A percentile compares a stretch with the other conserved stretches of the same genome.
Evolutionary conservation across 2,113 vertebrate genomes (phyloP).

Genomic region (Hippocampus barbouri): DNA sequence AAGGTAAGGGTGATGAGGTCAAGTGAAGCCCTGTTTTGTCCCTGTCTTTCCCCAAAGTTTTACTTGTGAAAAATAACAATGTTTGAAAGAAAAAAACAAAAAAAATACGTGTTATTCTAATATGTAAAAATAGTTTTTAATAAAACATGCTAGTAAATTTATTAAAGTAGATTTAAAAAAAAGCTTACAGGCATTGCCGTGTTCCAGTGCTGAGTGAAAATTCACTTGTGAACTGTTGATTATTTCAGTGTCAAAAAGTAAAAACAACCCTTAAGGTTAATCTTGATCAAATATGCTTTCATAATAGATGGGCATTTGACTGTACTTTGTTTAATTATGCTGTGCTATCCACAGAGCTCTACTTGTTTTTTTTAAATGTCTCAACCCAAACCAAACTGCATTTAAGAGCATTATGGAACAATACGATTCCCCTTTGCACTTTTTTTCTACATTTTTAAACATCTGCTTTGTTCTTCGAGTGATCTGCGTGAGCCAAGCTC

Average conservation of each 20-base stretch:
- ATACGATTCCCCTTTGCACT: not conserved
- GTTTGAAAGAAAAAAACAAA: not conserved
- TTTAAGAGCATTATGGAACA: constrained; percentile 2
- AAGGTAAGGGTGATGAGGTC: constrained; percentile 37
- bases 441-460: constrained; percentile 44
- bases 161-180: constrained; percentile 24
- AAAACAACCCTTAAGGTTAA: constrained; percentile 15
- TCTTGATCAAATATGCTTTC: not conserved
- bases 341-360: not conserved
- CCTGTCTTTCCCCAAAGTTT: constrained; percentile 10
- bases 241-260: constrained; percentile 26
- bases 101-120: constrained; percentile 34
- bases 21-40: constrained; percentile 5
- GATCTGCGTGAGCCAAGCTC: constrained; percentile 68
- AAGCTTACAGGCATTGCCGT: constrained; percentile 29
- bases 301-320: not conserved
- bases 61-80: constrained; percentile 19
- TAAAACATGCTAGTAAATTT: constrained; percentile 36
- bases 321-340: not conserved
- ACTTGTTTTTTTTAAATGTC: not conserved
- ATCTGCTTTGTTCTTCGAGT: constrained; percentile 75
- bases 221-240: not conserved
- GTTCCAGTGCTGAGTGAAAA: constrained; percentile 20
- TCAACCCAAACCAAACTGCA: not conserved
- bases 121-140: constrained; percentile 1